Evolutionary conservation across 2,888 invertebrate species (phyloP).

Genomic region (Leptopilina drosophilae): DNA sequence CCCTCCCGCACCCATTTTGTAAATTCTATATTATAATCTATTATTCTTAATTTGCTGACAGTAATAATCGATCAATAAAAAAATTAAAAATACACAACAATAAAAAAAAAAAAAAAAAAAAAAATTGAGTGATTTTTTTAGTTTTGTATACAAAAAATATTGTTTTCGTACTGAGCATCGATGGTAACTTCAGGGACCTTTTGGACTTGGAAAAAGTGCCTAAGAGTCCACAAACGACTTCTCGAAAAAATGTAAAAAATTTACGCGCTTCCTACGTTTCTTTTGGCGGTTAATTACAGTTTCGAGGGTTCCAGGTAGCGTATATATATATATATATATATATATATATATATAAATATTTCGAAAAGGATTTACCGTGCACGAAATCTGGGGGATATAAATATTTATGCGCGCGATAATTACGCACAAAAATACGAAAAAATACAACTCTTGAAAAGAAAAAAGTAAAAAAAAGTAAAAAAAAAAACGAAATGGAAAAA

Average conservation of each 20-base stretch:
- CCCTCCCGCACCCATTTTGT: too few relatives aligned
- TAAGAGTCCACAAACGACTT: not conserved
- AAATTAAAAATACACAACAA: too few relatives aligned
- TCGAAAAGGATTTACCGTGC: conserved; percentile 1
- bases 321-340: not conserved
- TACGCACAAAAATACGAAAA: conserved; percentile 21
- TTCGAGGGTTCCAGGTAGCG: conserved; percentile 19
- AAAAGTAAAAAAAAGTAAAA: too few relatives aligned
- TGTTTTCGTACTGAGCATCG: too few relatives aligned
- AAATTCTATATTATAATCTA: too few relatives aligned
- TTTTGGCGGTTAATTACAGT: conserved; percentile 22
- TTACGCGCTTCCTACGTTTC: conserved; percentile 10
- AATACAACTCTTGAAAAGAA: not conserved
- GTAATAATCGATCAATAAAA: too few relatives aligned
- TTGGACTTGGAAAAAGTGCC: not conserved
- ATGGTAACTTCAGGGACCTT: not conserved
- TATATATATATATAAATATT: not conserved
- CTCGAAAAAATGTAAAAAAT: conserved; percentile 13
- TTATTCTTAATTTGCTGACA: too few relatives aligned
- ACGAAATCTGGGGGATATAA: conserved; percentile 33
- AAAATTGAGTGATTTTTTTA: too few relatives aligned
- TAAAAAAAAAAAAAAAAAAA: too few relatives aligned
- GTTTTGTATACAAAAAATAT: too few relatives aligned
- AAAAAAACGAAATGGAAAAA: not conserved
- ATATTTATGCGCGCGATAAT: conserved; percentile 19